Conservation (phyloP, 2,113 vertebrate genomes). For the Eublepharis macularius region DNA sequence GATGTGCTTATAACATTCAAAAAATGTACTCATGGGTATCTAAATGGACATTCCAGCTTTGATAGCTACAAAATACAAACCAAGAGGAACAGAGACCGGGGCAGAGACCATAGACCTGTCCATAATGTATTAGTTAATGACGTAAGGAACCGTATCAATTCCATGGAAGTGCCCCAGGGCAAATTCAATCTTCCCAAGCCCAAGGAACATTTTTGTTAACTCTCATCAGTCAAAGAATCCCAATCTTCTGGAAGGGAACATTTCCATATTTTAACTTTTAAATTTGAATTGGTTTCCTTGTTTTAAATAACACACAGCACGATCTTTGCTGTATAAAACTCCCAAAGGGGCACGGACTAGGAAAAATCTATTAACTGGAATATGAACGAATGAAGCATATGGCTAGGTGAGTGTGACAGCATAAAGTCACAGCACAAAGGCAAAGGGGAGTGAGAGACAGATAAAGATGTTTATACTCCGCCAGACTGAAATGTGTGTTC, state of each 20-base stretch:
- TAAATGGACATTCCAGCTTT: background rate
- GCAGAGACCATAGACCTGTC: slow-evolving; percentile 20
- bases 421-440: slow-evolving; percentile 9
- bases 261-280: slow-evolving; percentile 23
- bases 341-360: slow-evolving; percentile 17
- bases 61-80: background rate
- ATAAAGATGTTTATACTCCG: slow-evolving; percentile 20
- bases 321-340: background rate
- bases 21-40: background rate
- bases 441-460: background rate
- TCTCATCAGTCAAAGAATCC: slow-evolving; percentile 32
- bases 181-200: slow-evolving; percentile 50
- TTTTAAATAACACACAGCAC: slow-evolving; percentile 36
- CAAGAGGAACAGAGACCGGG: background rate
- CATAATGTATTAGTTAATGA: slow-evolving; percentile 38
- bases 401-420: background rate
- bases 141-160: slow-evolving; percentile 41
- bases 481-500: background rate
- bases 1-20: background rate
- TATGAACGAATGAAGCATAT: slow-evolving; percentile 28
- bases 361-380: slow-evolving; percentile 29
- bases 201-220: slow-evolving; percentile 31
- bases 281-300: slow-evolving; percentile 44
- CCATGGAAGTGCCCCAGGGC: background rate
- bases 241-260: slow-evolving; percentile 1